A percentile compares a stretch with the other conserved stretches of the same genome.
Conservation (phyloP, 2,113 vertebrate species). For the Oriolus oriolus region DNA sequence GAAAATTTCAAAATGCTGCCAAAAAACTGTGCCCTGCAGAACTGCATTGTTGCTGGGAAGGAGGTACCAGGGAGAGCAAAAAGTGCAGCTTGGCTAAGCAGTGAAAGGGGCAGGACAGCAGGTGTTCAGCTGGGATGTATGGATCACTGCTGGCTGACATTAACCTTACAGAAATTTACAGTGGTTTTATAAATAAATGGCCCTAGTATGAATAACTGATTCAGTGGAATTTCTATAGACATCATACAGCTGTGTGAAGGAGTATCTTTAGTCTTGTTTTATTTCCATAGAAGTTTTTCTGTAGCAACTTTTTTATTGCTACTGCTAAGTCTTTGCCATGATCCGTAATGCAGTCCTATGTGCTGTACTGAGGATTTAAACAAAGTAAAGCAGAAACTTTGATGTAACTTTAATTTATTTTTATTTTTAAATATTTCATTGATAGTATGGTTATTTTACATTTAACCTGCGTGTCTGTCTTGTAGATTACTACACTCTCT, state of each 20-base stretch:
- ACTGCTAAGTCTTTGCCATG: constrained; percentile 40
- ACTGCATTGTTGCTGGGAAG: background rate
- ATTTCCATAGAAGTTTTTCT: constrained; percentile 1
- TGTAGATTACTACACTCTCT: constrained; percentile 13
- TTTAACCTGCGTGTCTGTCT: constrained; percentile 52
- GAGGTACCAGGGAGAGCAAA: background rate
- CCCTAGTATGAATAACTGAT: background rate
- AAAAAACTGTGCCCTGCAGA: background rate
- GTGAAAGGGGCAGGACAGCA: background rate
- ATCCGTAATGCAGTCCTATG: constrained; percentile 16
- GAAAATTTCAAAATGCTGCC: background rate
- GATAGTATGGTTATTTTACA: constrained; percentile 47
- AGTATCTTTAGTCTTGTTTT: background rate
- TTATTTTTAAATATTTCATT: constrained; percentile 55
- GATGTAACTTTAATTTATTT: constrained; percentile 76
- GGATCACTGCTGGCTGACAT: background rate
- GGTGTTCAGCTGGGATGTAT: background rate
- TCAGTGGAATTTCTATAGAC: background rate
- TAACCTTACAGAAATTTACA: background rate
- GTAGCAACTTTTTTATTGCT: constrained; percentile 41
- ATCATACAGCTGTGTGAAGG: background rate
- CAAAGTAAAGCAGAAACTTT: constrained; percentile 47
- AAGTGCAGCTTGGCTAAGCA: background rate
- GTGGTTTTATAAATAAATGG: background rate
- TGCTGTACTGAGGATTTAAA: background rate